These are phyloP conservation scores for Gymnosoma rotundatum DNA, from an alignment of 2,888 invertebrate genomes.

Conservation along the genomic window DNA sequence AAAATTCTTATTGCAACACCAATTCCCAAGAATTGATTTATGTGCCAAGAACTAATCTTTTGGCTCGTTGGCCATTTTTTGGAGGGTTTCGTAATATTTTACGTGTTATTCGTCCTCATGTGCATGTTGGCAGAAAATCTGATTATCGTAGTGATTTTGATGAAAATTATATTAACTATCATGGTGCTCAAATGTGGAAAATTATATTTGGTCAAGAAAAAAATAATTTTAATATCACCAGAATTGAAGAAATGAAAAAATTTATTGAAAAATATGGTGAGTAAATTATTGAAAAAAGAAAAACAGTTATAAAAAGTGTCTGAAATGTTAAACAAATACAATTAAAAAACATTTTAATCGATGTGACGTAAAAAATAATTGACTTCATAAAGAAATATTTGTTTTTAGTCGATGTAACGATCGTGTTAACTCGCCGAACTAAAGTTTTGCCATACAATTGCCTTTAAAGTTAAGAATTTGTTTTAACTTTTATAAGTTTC, in stretches of 20 bases:
- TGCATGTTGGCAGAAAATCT: slow-evolving; percentile 73
- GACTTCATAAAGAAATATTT: too few relatives aligned
- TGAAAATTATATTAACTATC: slow-evolving; percentile 78
- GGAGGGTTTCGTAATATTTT: slow-evolving; percentile 76
- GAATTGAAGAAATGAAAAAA: slow-evolving; percentile 70
- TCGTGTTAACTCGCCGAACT: too few relatives aligned
- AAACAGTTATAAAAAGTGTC: too few relatives aligned
- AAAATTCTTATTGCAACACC: not conserved
- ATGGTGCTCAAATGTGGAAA: slow-evolving; percentile 78
- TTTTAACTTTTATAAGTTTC: too few relatives aligned
- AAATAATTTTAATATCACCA: slow-evolving; percentile 60
- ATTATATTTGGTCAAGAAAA: slow-evolving; percentile 75
- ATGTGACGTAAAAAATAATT: too few relatives aligned
- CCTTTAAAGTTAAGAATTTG: too few relatives aligned
- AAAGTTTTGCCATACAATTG: too few relatives aligned
- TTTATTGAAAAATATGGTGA: slow-evolving; percentile 77
- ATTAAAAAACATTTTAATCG: too few relatives aligned
- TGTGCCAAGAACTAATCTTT: slow-evolving; percentile 83
- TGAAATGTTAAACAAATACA: too few relatives aligned
- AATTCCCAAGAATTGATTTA: slow-evolving; percentile 82
- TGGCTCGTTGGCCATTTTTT: slow-evolving; percentile 76
- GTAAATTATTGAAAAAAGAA: slow-evolving; percentile 65
- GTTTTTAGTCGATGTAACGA: too few relatives aligned
- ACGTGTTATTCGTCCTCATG: slow-evolving; percentile 74
- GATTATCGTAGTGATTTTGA: slow-evolving; percentile 77